A percentile compares a stretch with the other conserved stretches of the same genome.
These are phyloP conservation scores for Drosophila austrosaltans DNA, from an alignment of 2,888 invertebrate genomes.

Conservation along the genomic window DNA sequence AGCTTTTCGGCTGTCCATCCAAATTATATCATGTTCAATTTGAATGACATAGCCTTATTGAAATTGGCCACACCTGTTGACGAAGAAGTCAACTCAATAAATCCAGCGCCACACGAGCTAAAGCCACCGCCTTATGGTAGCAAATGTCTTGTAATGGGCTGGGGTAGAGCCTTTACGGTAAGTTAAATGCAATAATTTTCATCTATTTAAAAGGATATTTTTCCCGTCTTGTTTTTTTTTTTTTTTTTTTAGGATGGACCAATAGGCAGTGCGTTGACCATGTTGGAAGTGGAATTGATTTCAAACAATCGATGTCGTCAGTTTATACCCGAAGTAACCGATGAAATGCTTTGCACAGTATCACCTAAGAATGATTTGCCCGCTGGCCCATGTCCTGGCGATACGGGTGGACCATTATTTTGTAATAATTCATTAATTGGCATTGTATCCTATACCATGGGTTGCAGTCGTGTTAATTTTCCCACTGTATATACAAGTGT, in stretches of 20 bases:
- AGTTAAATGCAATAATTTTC: neutral
- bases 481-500: constrained; percentile 55
- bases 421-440: constrained; percentile 54
- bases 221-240: neutral
- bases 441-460: constrained; percentile 55
- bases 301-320: neutral
- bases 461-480: constrained; percentile 38
- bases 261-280: neutral
- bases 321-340: constrained; percentile 8
- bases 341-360: constrained; percentile 34
- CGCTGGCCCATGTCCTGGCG: constrained; percentile 58
- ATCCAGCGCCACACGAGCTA: constrained; percentile 15
- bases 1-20: constrained; percentile 41
- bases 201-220: neutral
- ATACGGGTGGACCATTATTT: constrained; percentile 59
- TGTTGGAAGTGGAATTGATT: constrained; percentile 22
- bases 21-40: constrained; percentile 43
- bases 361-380: constrained; percentile 5
- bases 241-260: constrained; percentile 51
- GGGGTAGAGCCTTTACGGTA: constrained; percentile 58
- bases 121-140: constrained; percentile 27
- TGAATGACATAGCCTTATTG: constrained; percentile 59
- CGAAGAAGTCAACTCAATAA: neutral
- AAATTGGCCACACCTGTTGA: neutral
- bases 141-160: constrained; percentile 54